A percentile compares a stretch with the other conserved stretches of the same genome.
Conservation (phyloP, 37 sponge, comb jelly and placozoan species). For the Cliona cf. orientalis region DNA sequence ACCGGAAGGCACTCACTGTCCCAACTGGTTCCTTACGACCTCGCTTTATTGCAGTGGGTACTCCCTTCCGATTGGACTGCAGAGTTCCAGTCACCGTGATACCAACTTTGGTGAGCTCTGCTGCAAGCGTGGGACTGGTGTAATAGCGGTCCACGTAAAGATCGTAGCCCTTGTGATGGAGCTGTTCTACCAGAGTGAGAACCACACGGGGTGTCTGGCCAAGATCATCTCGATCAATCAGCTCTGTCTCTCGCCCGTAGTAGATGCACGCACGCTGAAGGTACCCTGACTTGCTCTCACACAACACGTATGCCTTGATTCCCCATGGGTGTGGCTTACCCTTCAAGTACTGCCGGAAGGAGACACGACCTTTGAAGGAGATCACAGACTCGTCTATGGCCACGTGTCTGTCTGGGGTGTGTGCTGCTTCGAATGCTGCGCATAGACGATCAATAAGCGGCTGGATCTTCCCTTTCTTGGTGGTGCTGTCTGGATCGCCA, state of each 20-base stretch:
- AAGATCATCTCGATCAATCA: not conserved
- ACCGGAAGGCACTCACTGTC: too few species aligned
- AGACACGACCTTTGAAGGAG: not conserved
- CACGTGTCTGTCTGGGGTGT: not conserved
- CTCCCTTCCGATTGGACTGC: too few species aligned
- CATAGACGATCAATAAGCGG: not conserved
- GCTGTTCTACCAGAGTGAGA: not conserved
- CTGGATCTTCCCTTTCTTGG: constrained; percentile 7
- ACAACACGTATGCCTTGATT: not conserved
- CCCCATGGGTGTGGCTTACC: too few species aligned
- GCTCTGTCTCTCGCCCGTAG: constrained; percentile 7
- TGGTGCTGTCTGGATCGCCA: too few species aligned
- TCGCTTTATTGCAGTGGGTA: too few species aligned
- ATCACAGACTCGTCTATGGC: not conserved
- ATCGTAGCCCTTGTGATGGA: not conserved
- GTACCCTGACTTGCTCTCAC: not conserved
- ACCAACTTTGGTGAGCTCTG: not conserved
- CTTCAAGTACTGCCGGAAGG: constrained; percentile 12
- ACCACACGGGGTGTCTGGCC: not conserved
- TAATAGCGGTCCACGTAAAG: not conserved
- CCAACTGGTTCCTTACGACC: too few species aligned
- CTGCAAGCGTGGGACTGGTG: not conserved
- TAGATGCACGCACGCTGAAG: too few species aligned
- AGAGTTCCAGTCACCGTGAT: not conserved
- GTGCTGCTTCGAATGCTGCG: not conserved